These are phyloP conservation scores for Macaca mulatta DNA, from an alignment of 2,113 vertebrate species.

Conservation along the genomic window DNA sequence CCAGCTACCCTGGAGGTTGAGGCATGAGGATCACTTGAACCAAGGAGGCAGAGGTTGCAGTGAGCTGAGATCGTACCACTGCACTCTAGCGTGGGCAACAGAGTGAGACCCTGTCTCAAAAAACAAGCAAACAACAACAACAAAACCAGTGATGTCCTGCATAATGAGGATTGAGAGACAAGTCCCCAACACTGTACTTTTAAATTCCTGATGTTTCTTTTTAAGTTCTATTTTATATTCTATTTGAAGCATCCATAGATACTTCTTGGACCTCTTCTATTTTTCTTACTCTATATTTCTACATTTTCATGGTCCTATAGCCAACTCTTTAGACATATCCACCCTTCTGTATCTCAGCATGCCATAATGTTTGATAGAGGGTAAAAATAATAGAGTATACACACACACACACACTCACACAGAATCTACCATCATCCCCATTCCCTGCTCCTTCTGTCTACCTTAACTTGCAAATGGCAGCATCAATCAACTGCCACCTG, in stretches of 20 bases:
- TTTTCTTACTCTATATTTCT: background rate
- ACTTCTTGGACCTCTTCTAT: background rate
- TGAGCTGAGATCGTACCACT: too few relatives aligned
- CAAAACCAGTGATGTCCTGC: background rate
- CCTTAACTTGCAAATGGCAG: background rate
- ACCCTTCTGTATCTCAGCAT: background rate
- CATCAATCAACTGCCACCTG: too few relatives aligned
- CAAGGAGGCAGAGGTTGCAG: too few relatives aligned
- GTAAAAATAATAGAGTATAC: background rate
- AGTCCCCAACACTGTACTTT: background rate
- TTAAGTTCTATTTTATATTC: background rate
- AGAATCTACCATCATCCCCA: background rate
- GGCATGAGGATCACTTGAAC: too few relatives aligned
- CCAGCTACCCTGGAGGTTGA: too few relatives aligned
- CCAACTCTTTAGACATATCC: background rate
- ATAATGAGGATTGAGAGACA: background rate
- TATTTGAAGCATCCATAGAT: background rate
- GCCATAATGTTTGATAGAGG: background rate
- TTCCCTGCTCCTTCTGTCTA: background rate
- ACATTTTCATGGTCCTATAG: background rate
- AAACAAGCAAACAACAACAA: too few relatives aligned
- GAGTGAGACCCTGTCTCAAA: too few relatives aligned
- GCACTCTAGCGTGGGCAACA: too few relatives aligned
- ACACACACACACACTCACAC: too few relatives aligned
- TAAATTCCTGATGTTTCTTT: background rate